Percentiles rank a stretch among this genome's conserved stretches.
Conservation (phyloP, 1,140 invertebrate genomes). For the Argopecten irradians region DNA sequence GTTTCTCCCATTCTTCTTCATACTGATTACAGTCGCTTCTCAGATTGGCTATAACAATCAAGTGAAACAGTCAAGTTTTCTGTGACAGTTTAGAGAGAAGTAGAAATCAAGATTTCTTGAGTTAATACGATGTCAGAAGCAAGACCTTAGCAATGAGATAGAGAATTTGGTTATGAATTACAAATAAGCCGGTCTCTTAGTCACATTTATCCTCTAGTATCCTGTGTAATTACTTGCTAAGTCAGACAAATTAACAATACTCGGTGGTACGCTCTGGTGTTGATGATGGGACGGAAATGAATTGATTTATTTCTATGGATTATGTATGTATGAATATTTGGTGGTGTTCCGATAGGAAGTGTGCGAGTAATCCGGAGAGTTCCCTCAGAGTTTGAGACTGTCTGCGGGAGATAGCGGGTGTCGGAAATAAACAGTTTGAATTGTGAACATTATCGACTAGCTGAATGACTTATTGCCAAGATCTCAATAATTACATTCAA, state of each 20-base stretch:
- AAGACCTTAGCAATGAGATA: neutral
- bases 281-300: neutral
- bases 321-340: neutral
- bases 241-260: slow-evolving; percentile 13
- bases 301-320: neutral
- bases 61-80: neutral
- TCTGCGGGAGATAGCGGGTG: neutral
- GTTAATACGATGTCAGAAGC: neutral
- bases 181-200: slow-evolving; percentile 6
- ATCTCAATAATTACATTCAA: neutral
- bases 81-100: neutral
- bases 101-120: neutral
- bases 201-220: neutral
- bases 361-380: neutral
- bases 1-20: neutral
- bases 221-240: neutral
- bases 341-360: neutral
- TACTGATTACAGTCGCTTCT: neutral
- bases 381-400: neutral
- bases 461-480: neutral
- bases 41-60: neutral
- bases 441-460: neutral
- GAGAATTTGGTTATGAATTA: neutral
- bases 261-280: neutral
- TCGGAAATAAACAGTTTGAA: neutral